Evolutionary conservation across 2,797 vertebrate species (phyloP), one percentile per base, ranked within the genome.

Genomic region (Crocidura indochinensis): DNA sequence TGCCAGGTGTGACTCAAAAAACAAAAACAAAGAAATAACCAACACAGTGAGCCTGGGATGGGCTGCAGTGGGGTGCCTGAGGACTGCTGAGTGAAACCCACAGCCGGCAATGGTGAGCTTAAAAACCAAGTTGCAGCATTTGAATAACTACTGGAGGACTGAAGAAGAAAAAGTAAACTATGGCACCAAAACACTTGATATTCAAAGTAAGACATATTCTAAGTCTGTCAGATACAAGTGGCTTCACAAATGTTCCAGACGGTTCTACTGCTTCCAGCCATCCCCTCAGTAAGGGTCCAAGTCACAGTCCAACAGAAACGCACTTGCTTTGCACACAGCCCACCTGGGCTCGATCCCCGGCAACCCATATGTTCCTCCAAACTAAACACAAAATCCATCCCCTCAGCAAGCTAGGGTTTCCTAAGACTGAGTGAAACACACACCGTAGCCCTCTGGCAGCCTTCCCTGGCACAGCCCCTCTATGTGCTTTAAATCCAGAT

Each of bases 81-180:
- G 92, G 92, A 91, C 53, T 26, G 38, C 0, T 1, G 15, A 38
- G 86, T 92, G 96, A 94, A 91, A 87, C 0, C 53, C 0, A 53
- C 31, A 93, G 68, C 10, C 0, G 0, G 46, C 29, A 79, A 79
- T 29, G 72, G 92, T 87, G 2, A 5, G 94, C 91, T 60, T 90
- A 1, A 95, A 92, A 92, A 96, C 53, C 56, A 51, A 85, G 89
- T 73, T 87, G 31, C 44, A 1, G 51, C 15, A 0, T 91, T 84
- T 22, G 0, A 65, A 90, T 87, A 87, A 87, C 95, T 14, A 44
- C 38, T 24, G 4, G 2, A 27, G 64, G 80, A 94, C 96, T 95
- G 97, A 85, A 74, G 95, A 96, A 93, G 92, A 94, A 87, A 95
- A 88, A 81, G 73, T 92, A 84, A 96, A 96, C 96, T 93, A 91